phyloP scores from a whole-genome alignment of 1,140 invertebrate genomes.

The Polypedilum vanderplanki region DNA sequence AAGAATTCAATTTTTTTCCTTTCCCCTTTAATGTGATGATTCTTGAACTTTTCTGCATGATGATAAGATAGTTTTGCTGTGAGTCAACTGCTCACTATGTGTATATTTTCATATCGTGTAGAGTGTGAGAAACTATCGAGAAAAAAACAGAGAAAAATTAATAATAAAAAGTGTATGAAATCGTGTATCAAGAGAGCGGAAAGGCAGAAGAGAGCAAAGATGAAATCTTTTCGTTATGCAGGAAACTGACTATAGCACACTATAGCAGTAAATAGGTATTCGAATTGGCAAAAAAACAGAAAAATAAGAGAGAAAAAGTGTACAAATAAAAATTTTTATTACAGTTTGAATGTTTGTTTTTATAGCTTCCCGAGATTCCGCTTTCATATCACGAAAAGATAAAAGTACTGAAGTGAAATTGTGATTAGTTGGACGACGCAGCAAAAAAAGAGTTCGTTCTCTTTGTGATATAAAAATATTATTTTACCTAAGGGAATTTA shows the following conservation, averaged over 20 bases:
- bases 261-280: constrained; percentile 1
- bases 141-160: no score
- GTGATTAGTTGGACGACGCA: constrained; percentile 14
- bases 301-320: neutral
- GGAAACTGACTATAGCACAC: no score
- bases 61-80: no score
- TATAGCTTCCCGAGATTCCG: constrained; percentile 24
- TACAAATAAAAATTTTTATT: constrained; percentile 27
- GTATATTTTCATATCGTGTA: neutral
- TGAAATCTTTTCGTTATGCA: no score
- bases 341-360: constrained; percentile 26
- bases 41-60: no score
- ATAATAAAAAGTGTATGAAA: neutral
- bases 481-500: neutral
- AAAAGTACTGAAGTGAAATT: neutral
- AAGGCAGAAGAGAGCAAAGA: neutral
- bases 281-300: neutral
- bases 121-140: neutral
- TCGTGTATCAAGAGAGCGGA: neutral
- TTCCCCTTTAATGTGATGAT: neutral
- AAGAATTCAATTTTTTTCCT: neutral
- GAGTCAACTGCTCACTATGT: neutral
- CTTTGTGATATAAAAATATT: neutral
- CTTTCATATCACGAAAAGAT: neutral
- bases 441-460: neutral